These are phyloP conservation scores for Chloebia gouldiae DNA, from an alignment of 2,113 vertebrate species.

Conservation along the genomic window DNA sequence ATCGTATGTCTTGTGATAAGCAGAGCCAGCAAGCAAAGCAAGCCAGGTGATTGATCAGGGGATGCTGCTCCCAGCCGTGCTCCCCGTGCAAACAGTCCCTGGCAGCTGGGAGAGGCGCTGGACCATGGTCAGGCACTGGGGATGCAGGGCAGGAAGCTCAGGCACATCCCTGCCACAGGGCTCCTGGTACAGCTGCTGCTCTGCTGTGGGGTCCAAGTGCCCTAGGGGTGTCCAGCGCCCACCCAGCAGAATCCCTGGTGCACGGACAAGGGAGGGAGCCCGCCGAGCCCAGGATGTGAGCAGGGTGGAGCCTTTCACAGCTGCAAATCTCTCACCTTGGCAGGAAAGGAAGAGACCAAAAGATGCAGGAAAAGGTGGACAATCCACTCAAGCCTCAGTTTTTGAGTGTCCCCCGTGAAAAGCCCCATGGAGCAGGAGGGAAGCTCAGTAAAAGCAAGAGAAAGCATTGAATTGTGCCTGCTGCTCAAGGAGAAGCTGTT, in stretches of 20 bases:
- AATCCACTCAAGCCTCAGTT: background rate
- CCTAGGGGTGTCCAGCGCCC: rapidly evolving
- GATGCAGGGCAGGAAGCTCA: background rate
- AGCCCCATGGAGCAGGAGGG: background rate
- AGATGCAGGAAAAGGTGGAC: background rate
- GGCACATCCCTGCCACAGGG: background rate
- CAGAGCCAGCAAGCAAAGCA: background rate
- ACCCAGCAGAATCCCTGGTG: background rate
- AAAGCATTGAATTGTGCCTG: background rate
- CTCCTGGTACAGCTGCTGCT: background rate
- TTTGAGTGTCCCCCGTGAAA: background rate
- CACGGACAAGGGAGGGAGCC: background rate
- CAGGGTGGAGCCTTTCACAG: background rate
- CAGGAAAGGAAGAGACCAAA: background rate
- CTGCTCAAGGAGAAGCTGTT: slow-evolving; percentile 53
- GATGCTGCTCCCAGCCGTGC: background rate
- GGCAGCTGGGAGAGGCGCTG: background rate
- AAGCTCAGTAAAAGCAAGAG: background rate
- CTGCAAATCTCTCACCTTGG: background rate
- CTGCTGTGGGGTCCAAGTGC: background rate
- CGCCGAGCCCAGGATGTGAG: background rate
- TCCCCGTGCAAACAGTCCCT: background rate
- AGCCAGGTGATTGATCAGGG: background rate
- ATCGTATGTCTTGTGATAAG: rapidly evolving
- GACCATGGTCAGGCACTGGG: rapidly evolving